Base-by-base conservation (phyloP, 2,888 invertebrate species). In the Chrysolina haemoptera region DNA sequence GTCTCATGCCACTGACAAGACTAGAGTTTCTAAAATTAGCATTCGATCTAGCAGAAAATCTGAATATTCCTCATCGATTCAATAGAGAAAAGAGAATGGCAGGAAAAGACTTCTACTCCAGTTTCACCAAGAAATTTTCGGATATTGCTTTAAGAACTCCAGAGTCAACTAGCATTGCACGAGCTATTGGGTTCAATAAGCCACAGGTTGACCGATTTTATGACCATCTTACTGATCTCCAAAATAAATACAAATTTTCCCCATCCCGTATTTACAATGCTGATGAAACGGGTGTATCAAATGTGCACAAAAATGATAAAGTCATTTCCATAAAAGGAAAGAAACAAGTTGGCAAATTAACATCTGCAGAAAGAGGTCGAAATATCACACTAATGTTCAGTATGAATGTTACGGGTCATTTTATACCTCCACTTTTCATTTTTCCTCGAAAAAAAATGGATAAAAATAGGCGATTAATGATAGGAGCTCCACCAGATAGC, bases 231-330 rank as follows among this genome's bases (percentile, higher is more conserved):
- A 20, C 22, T 40, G 41, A 72, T 59, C 43, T 76, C 41, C 59
- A 75, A 50, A 73, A 73, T 8, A 22, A 75, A 53, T 68, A 72
- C 53, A 66, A 76, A n/a, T 76, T 76, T 64, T 40, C 66, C 22
- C 73, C 76, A 14, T 70, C 70, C 69, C 68, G 76, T 63, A 76
- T 76, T 27, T 77, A 67, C 46, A 79, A 76, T 65, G 72, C 86
- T 40, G 87, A 88, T 79, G 87, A 89, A 80, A 85, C 86, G 27
- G 86, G 84, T 0, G 73, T 88, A 6, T 84, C 86, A 22, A 89
- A 87, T 4, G 88, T 88, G 1, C 87, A 87, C 67, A 77, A 77
- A n/a, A 85, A 81, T 71, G 74, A 80, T 27, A 85, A 84, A 78
- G 82, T 87, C 68, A 71, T 87, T 74, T 84, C 86, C 46, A 67